phyloP scores from a whole-genome alignment of 2,888 invertebrate genomes.

The Lasioglossum leucozonium region DNA sequence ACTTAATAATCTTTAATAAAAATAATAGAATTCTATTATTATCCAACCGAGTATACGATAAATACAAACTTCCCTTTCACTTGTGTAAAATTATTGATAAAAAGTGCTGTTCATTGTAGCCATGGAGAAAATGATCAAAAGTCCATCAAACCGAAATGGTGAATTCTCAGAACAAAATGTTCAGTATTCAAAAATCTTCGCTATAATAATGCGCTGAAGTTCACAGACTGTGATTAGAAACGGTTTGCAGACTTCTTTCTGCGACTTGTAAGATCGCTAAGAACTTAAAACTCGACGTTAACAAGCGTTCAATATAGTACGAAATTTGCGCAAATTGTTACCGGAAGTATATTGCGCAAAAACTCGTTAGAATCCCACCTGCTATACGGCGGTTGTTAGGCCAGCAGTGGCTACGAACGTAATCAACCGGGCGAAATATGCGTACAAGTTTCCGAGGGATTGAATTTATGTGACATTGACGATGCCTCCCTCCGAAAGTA shows the following conservation, averaged over 20 bases:
- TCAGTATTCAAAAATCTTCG: no score
- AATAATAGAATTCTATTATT: no score
- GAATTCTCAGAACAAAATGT: no score
- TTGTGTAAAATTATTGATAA: no score
- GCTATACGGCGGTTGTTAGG: background rate
- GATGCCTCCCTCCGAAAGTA: conserved; percentile 3
- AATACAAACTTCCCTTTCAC: no score
- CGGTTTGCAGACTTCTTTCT: background rate
- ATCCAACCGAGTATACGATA: no score
- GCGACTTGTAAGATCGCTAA: background rate
- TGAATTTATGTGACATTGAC: conserved; percentile 23
- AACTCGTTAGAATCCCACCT: background rate
- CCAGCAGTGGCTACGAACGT: background rate
- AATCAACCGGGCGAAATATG: background rate
- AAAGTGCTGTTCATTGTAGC: no score
- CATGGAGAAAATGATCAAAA: no score
- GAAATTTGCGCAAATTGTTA: background rate
- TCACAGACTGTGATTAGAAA: no score
- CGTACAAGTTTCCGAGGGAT: background rate
- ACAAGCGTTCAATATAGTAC: background rate
- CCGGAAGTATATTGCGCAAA: background rate
- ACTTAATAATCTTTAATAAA: no score
- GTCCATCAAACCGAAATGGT: no score
- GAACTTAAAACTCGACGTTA: background rate
- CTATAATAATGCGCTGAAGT: no score